Evolutionary conservation across 2,113 vertebrate species (phyloP).

Genomic region (Larimichthys crocea): DNA sequence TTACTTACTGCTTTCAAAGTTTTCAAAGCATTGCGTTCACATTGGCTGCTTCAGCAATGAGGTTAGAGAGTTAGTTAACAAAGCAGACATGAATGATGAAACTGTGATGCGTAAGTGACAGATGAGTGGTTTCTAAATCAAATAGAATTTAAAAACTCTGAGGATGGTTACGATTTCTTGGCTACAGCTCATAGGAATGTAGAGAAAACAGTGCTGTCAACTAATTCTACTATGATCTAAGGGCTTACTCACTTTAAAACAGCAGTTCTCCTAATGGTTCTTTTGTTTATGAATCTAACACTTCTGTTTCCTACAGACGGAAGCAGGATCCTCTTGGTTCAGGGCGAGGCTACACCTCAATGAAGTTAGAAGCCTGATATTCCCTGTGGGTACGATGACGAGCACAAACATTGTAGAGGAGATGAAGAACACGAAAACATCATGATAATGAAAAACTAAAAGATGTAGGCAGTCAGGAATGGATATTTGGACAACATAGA

Average conservation of each 20-base stretch:
- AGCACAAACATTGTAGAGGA: slow-evolving; percentile 4
- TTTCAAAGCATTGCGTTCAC: background rate
- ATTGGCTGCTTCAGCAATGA: slow-evolving; percentile 9
- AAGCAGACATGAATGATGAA: slow-evolving; percentile 33
- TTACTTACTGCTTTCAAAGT: background rate
- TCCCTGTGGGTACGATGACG: slow-evolving; percentile 47
- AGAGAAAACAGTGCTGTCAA: background rate
- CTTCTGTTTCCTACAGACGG: slow-evolving; percentile 43
- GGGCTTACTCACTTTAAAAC: slow-evolving; percentile 23
- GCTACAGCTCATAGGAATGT: slow-evolving; percentile 1
- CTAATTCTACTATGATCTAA: background rate
- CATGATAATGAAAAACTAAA: slow-evolving; percentile 39
- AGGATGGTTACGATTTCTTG: slow-evolving; percentile 11
- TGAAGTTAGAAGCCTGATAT: slow-evolving; percentile 65
- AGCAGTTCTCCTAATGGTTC: slow-evolving; percentile 16
- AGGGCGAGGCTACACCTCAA: slow-evolving; percentile 50
- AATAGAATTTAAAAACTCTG: slow-evolving; percentile 14
- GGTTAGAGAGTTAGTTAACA: slow-evolving; percentile 1
- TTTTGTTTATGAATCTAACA: slow-evolving; percentile 42
- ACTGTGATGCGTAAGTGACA: slow-evolving; percentile 8
- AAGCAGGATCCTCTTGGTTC: slow-evolving; percentile 38
- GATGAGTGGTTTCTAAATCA: slow-evolving; percentile 33
- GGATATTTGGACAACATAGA: slow-evolving; percentile 23
- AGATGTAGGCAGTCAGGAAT: slow-evolving; percentile 23
- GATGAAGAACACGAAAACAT: slow-evolving; percentile 31